phyloP scores from a whole-genome alignment of 2,888 invertebrate genomes.

The Diplolepis rosae region DNA sequence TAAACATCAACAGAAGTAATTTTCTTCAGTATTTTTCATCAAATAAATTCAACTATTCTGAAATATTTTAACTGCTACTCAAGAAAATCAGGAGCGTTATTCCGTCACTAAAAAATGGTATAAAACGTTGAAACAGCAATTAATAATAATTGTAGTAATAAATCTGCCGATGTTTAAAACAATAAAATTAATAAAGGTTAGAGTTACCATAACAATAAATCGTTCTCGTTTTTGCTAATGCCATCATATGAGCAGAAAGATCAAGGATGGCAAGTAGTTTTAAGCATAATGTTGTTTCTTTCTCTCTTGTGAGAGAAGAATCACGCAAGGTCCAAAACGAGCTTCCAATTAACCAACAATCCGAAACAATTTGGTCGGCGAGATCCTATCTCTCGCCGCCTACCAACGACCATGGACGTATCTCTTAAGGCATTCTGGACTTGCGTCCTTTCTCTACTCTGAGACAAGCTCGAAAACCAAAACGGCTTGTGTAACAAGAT shows the following conservation, averaged over 20 bases:
- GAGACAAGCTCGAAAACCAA: conserved; percentile 48
- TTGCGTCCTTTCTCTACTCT: conserved; percentile 50
- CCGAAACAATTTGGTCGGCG: conserved; percentile 69
- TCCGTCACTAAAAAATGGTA: no score
- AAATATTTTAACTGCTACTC: no score
- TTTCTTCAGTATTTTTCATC: no score
- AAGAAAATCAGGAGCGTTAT: no score
- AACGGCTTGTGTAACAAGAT: conserved; percentile 56
- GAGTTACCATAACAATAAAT: not conserved
- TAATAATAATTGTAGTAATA: no score
- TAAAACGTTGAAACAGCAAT: no score
- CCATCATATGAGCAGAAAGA: conserved; percentile 12
- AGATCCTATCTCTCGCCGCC: conserved; percentile 63
- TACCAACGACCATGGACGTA: conserved; percentile 52
- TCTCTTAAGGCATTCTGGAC: conserved; percentile 51
- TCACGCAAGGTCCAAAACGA: conserved; percentile 59
- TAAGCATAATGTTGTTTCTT: conserved; percentile 27
- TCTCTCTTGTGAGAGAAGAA: conserved; percentile 23
- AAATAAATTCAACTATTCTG: no score
- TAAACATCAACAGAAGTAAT: no score
- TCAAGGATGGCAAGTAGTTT: conserved; percentile 25
- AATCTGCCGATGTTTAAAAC: no score
- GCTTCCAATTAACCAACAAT: conserved; percentile 71
- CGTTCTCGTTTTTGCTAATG: conserved; percentile 1
- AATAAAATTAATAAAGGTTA: no score